Conservation (phyloP, 2,113 vertebrate species). For the Labrus mixtus region DNA sequence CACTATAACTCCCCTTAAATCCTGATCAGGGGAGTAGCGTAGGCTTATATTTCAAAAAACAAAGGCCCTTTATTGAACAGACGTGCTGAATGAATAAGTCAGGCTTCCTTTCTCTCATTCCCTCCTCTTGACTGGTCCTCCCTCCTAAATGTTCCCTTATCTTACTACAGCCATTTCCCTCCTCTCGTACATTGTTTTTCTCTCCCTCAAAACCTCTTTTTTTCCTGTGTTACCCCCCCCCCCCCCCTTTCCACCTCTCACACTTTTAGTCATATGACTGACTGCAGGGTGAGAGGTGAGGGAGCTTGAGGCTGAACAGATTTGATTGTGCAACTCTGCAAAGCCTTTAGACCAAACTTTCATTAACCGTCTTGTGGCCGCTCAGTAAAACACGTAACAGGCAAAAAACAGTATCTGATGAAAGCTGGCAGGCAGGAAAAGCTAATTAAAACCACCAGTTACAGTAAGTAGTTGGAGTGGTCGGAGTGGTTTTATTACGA, state of each 20-base stretch:
- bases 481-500: not conserved
- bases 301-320: slow-evolving; percentile 41
- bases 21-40: slow-evolving; percentile 31
- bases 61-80: slow-evolving; percentile 57
- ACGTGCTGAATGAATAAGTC: slow-evolving; percentile 12
- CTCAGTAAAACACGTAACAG: not conserved
- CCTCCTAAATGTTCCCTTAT: not conserved
- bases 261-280: slow-evolving; percentile 65
- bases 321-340: slow-evolving; percentile 59
- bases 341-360: not conserved
- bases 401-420: not conserved
- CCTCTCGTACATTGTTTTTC: not conserved
- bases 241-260: slow-evolving; percentile 1
- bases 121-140: not conserved
- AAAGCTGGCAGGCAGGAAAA: not conserved
- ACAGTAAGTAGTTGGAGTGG: not conserved
- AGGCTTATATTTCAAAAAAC: slow-evolving; percentile 33
- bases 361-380: not conserved
- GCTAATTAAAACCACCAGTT: not conserved
- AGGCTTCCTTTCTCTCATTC: not conserved
- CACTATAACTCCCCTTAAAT: slow-evolving; percentile 44
- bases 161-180: not conserved
- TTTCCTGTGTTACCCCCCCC: not conserved
- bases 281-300: slow-evolving; percentile 36
- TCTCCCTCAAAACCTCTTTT: no score